Conservation (phyloP, 2,888 invertebrate genomes). For the Willowsia nigromaculata region DNA sequence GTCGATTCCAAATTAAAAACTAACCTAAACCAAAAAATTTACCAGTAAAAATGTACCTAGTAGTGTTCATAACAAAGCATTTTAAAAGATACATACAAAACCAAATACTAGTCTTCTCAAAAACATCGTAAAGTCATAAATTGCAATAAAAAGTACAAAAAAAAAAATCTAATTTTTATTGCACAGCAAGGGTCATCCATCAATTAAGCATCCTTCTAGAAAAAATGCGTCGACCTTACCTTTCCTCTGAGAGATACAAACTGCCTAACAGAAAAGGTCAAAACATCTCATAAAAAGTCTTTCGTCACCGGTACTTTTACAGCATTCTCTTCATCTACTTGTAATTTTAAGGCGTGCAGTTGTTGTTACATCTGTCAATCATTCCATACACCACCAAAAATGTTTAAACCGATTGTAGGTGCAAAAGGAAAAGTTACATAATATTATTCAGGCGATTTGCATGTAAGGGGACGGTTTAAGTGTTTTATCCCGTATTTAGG, state of each 20-base stretch:
- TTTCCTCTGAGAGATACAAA: background rate
- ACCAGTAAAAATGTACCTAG: slow-evolving; percentile 21
- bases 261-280: background rate
- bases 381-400: background rate
- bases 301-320: slow-evolving; percentile 68
- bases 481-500: background rate
- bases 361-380: background rate
- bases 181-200: slow-evolving; percentile 62
- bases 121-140: slow-evolving; percentile 57
- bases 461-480: background rate
- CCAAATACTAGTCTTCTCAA: background rate
- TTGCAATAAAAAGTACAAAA: slow-evolving; percentile 55
- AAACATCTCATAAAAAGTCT: slow-evolving; percentile 35
- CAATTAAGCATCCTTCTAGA: background rate
- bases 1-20: slow-evolving; percentile 50
- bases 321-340: slow-evolving; percentile 33
- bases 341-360: background rate
- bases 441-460: background rate
- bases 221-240: slow-evolving; percentile 26
- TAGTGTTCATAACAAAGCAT: background rate
- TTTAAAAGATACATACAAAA: background rate
- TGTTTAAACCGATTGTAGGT: too few relatives aligned
- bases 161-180: slow-evolving; percentile 46
- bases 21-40: background rate
- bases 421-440: background rate